Conservation (phyloP, 2,113 vertebrate species). For the Gnathochromis pfefferi region DNA sequence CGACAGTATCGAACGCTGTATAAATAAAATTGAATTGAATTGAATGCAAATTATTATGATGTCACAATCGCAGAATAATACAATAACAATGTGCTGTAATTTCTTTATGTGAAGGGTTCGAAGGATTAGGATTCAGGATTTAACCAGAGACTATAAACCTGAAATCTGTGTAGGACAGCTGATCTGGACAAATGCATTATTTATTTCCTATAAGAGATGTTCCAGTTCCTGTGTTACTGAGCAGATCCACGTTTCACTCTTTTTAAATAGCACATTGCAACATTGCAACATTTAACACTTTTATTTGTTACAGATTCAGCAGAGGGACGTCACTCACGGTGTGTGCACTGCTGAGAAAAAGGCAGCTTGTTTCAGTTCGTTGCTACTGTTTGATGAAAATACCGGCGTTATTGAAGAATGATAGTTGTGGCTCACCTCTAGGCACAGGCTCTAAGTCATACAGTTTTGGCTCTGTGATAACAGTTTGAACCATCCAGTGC, state of each 20-base stretch:
- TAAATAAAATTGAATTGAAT: background rate
- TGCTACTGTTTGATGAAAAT: background rate
- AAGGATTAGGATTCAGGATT: background rate
- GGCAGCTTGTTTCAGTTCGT: background rate
- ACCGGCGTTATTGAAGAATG: rapidly evolving
- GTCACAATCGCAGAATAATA: background rate
- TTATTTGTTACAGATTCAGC: background rate
- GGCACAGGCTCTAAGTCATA: background rate
- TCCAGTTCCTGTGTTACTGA: rapidly evolving
- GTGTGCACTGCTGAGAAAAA: background rate
- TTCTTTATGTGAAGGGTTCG: background rate
- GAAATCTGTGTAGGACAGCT: background rate
- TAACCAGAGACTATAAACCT: background rate
- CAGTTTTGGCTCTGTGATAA: background rate
- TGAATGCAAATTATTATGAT: background rate
- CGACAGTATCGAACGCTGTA: rapidly evolving
- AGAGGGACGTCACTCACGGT: background rate
- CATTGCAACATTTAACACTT: background rate
- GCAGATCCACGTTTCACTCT: background rate
- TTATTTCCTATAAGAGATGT: background rate
- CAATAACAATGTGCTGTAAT: background rate
- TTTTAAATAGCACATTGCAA: background rate
- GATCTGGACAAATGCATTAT: background rate
- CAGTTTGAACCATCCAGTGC: background rate
- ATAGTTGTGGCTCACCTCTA: background rate